phyloP scores from a whole-genome alignment of 2,888 invertebrate species.

The Caenorhabditis wallacei region DNA sequence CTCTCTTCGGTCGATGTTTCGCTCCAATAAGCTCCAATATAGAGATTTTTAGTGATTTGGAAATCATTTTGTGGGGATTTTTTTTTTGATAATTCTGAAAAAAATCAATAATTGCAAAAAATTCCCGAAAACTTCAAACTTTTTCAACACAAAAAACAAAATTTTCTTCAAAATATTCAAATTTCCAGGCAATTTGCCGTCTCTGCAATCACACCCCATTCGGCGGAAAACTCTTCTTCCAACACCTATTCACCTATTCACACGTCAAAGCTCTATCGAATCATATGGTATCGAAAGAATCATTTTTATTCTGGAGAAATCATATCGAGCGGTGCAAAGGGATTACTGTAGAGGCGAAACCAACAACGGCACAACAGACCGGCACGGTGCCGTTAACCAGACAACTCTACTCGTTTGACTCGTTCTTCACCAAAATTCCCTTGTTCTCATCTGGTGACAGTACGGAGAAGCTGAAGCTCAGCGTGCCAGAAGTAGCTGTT shows the following conservation, averaged over 20 bases:
- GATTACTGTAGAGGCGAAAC: background rate
- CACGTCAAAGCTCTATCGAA: too few relatives aligned
- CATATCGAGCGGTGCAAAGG: background rate
- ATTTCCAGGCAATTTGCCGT: slow-evolving; percentile 4
- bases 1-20: too few relatives aligned
- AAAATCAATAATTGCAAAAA: too few relatives aligned
- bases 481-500: background rate
- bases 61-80: too few relatives aligned
- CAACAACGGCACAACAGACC: too few relatives aligned
- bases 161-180: background rate
- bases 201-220: background rate
- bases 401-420: background rate
- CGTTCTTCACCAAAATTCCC: background rate
- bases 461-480: background rate
- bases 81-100: too few relatives aligned
- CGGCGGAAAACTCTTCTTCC: background rate
- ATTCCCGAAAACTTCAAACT: background rate
- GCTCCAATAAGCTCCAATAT: too few relatives aligned
- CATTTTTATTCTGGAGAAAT: background rate
- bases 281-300: background rate
- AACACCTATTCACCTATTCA: background rate
- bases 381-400: too few relatives aligned
- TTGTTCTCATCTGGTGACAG: background rate
- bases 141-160: too few relatives aligned
- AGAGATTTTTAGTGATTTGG: too few relatives aligned